These are phyloP conservation scores for Arrhopalites spinosus DNA, from an alignment of 2,888 invertebrate species.

Conservation along the genomic window DNA sequence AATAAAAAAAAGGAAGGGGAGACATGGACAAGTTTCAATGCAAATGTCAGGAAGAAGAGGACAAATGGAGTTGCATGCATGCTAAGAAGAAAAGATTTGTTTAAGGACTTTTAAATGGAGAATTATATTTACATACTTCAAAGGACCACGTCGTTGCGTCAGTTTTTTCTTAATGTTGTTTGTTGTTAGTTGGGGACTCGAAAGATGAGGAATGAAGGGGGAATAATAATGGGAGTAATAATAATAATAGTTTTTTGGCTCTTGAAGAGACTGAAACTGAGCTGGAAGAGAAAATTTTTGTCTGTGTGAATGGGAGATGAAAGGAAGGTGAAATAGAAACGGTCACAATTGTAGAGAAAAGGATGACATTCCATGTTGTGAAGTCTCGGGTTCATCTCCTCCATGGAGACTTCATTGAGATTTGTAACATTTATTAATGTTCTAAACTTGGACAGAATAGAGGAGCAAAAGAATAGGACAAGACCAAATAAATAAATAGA, in stretches of 20 bases:
- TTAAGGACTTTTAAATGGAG: slow-evolving; percentile 1
- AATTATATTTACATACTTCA: not conserved
- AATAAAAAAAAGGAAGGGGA: not conserved
- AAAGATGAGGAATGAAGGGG: not conserved
- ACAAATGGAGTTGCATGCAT: not conserved
- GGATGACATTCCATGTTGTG: slow-evolving; percentile 18
- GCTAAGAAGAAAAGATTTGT: not conserved
- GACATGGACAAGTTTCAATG: not conserved
- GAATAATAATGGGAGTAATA: slow-evolving; percentile 9
- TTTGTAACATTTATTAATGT: slow-evolving; percentile 35
- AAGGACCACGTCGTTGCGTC: no score
- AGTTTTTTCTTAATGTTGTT: not conserved
- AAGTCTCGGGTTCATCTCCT: slow-evolving; percentile 6
- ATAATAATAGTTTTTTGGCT: no score
- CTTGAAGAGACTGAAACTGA: not conserved
- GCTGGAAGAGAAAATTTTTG: not conserved
- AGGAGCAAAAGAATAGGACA: no score
- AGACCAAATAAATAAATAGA: not conserved
- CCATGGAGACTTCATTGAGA: slow-evolving; percentile 15
- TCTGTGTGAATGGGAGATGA: slow-evolving; percentile 4
- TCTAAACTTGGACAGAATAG: not conserved
- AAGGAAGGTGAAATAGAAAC: slow-evolving; percentile 20
- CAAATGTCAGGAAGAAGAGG: slow-evolving; percentile 9
- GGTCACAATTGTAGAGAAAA: slow-evolving; percentile 20
- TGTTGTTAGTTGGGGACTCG: slow-evolving; percentile 3